Base-by-base conservation (phyloP, 1,140 invertebrate species). In the Microplitis mediator region DNA sequence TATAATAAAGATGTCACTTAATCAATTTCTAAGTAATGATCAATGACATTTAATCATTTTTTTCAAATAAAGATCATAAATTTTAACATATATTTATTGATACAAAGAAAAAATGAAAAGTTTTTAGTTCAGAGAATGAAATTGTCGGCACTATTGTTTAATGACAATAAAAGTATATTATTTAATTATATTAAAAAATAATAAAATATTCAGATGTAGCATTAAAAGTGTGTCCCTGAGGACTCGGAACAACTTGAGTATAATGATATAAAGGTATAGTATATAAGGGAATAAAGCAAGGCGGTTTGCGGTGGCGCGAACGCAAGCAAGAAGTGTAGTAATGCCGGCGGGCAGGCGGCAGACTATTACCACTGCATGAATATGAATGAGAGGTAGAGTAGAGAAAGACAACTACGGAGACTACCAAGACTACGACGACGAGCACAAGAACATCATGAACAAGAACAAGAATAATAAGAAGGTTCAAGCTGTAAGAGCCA, bases 231-330 rank as follows among this genome's bases (percentile, higher is more conserved):
- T 66, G 45, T 66, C 45, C 64, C 45, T 54, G 64, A 66, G 52
- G 50, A 13, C 61, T 36, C 9, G 8, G 39, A 45, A 45, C 39
- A 45, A 39, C 36, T 39, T 39, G 4, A 39, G 36, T 39, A 4
- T 9, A 54, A 54, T 54, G 11, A n/a, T 16, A 54, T 54, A 54
- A 11, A 11, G 6, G 16, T 54, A 16, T 16, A 35, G 45, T 50
- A 64, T 64, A 61, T 34, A 61, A 69, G 36, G 16, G 60, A 58
- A 35, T 45, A 74, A 71, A 66, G 71, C 63, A 39, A 73, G 73
- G 74, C 75, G 76, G 75, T 76, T 77, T 79, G 78, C 77, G 75
- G 72, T 76, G 73, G 77, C 79, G 76, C 70, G 79, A 79, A 78
- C 75, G 77, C 75, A 75, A 75, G 78, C 75, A 79, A 79, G 78